Base-by-base conservation (phyloP, 2,797 vertebrate species). In the Bufotes viridis region DNA sequence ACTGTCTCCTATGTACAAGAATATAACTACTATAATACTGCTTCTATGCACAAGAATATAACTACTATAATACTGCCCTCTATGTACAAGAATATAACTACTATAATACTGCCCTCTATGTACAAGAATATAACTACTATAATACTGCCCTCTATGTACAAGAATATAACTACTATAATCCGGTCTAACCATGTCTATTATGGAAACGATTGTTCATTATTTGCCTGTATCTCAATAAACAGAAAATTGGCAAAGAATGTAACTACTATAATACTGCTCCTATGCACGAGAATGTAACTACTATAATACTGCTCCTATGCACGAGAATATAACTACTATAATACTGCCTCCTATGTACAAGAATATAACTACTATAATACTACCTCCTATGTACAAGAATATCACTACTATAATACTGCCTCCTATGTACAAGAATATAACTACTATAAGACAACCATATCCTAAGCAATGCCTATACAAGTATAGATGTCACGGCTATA, bases 11-110 rank as follows among this genome's bases (percentile, higher is more conserved):
- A 67, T 67, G 8, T 67, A 67, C n/a, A 67, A 14, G 65, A 67
- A 67, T 67, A 67, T 67, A 24, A 67, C 65, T 67, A 67, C 65
- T 67, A 67, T 67, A 67, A 67, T 67, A 67, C 65, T 67, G 65
- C 29, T 13, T 10, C n/a, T 67, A 67, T 67, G n/a, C 26, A 67
- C 65, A 67, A 13, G n/a, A 67, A 67, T 67, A 67, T 67, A 26
- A 67, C n/a, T 67, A 67, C 65, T 67, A 67, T 67, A 67, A 67
- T 67, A 67, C 65, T 67, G 65, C n/a, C n/a, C 3, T 12, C 65
- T 26, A 55, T 55, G 53, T 55, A 55, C 53, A 55, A 9, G 53
- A 55, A 55, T 55, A 55, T 55, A 55, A 55, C 53, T 55, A 55
- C 53, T 55, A 55, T 55, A 55, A 55, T 67, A 67, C 63, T 67